phyloP scores from a whole-genome alignment of 2,888 invertebrate species.

The Sussaba pulchella region DNA sequence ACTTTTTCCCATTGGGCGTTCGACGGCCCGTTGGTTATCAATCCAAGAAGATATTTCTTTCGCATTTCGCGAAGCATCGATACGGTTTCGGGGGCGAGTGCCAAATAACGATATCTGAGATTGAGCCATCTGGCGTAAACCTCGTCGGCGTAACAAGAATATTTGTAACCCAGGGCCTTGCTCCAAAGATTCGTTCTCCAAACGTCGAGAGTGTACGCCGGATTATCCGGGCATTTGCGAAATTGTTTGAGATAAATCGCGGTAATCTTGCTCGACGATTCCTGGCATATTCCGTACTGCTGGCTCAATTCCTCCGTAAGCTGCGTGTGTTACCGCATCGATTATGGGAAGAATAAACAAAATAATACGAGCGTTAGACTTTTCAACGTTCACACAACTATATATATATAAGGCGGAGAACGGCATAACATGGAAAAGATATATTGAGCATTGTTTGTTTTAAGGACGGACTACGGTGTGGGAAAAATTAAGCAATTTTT shows the following conservation, averaged over 20 bases:
- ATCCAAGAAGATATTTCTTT: constrained; percentile 90
- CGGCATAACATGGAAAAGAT: constrained; percentile 46
- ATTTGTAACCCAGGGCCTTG: constrained; percentile 90
- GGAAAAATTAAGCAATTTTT: constrained; percentile 22
- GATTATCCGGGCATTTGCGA: constrained; percentile 93
- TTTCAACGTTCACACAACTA: constrained; percentile 49
- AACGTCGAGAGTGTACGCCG: constrained; percentile 89
- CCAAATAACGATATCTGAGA: constrained; percentile 91
- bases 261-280: constrained; percentile 88
- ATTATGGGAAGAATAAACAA: constrained; percentile 55
- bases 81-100: constrained; percentile 89
- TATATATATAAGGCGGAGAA: constrained; percentile 47
- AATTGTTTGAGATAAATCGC: constrained; percentile 90
- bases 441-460: no score
- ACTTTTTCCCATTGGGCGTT: constrained; percentile 96
- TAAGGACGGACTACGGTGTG: constrained; percentile 36
- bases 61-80: constrained; percentile 89
- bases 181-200: constrained; percentile 93
- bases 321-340: constrained; percentile 78
- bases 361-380: constrained; percentile 68
- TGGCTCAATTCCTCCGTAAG: constrained; percentile 86
- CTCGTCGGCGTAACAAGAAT: constrained; percentile 89
- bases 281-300: constrained; percentile 88
- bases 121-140: constrained; percentile 92
- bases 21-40: constrained; percentile 95